These are phyloP conservation scores for Carassius gibelio DNA, from an alignment of 2,113 vertebrate species.

Conservation along the genomic window DNA sequence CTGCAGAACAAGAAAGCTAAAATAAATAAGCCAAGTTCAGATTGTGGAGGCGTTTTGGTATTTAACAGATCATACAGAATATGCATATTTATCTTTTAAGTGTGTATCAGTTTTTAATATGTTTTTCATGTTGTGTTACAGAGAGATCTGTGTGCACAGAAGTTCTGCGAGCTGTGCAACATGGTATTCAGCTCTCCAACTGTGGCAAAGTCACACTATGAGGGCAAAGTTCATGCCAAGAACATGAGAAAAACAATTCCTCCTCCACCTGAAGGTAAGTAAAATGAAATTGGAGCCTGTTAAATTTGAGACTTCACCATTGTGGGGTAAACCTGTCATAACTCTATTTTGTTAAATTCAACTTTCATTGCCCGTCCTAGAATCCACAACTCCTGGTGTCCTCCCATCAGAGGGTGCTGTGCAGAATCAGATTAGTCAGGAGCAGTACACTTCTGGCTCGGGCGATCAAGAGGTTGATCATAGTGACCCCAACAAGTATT, in stretches of 20 bases:
- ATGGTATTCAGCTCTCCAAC: conserved; percentile 79
- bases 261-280: conserved; percentile 7
- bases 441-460: neutral
- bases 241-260: conserved; percentile 66
- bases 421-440: neutral
- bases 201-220: conserved; percentile 77
- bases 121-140: conserved; percentile 60
- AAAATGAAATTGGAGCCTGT: too few species aligned
- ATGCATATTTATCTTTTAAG: neutral
- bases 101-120: neutral
- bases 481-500: conserved; percentile 78
- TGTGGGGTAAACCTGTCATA: neutral
- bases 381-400: neutral
- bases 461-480: conserved; percentile 63
- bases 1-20: conserved; percentile 70
- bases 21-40: conserved; percentile 56
- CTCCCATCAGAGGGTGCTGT: neutral
- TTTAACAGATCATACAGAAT: neutral
- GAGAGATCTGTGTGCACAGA: conserved; percentile 60
- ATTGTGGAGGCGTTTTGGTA: conserved; percentile 63
- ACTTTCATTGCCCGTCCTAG: neutral
- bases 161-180: conserved; percentile 80
- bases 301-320: neutral
- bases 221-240: conserved; percentile 82
- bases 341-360: neutral